phyloP scores from a whole-genome alignment of 2,888 invertebrate genomes.

The Abscondita cerata region DNA sequence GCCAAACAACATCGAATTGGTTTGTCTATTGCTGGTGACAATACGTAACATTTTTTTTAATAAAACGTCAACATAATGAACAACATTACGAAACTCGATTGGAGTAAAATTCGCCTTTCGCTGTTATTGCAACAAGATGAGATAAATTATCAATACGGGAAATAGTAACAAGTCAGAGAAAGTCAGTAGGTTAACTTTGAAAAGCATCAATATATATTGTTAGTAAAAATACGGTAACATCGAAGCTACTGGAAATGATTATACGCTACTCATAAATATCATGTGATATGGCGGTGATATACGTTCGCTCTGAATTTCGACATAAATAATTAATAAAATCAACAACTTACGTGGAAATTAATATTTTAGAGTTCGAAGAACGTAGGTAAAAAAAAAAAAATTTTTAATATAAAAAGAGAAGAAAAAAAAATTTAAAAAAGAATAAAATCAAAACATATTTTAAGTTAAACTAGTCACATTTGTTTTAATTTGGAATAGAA shows the following conservation, averaged over 20 bases:
- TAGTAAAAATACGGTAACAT: conserved; percentile 31
- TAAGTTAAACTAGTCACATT: no score
- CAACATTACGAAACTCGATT: neutral
- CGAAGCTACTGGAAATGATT: no score
- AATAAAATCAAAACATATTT: no score
- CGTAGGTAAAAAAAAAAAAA: no score
- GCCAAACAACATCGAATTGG: conserved; percentile 5
- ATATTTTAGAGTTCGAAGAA: no score
- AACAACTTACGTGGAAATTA: conserved; percentile 30
- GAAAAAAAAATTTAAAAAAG: no score
- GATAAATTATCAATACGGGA: conserved; percentile 30
- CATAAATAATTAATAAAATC: conserved; percentile 33
- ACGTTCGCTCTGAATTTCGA: conserved; percentile 28
- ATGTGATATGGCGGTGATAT: conserved; percentile 29
- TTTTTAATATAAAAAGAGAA: no score
- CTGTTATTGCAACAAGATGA: conserved; percentile 17
- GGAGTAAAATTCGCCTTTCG: neutral
- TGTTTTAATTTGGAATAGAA: no score
- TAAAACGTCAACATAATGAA: neutral
- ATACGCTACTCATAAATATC: conserved; percentile 32
- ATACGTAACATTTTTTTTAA: neutral
- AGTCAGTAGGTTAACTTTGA: conserved; percentile 32
- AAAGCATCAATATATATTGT: conserved; percentile 27
- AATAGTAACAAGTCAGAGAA: conserved; percentile 21
- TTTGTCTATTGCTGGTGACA: conserved; percentile 6